Conservation (phyloP, 2,888 invertebrate genomes). For the Drosophila neonasuta region DNA sequence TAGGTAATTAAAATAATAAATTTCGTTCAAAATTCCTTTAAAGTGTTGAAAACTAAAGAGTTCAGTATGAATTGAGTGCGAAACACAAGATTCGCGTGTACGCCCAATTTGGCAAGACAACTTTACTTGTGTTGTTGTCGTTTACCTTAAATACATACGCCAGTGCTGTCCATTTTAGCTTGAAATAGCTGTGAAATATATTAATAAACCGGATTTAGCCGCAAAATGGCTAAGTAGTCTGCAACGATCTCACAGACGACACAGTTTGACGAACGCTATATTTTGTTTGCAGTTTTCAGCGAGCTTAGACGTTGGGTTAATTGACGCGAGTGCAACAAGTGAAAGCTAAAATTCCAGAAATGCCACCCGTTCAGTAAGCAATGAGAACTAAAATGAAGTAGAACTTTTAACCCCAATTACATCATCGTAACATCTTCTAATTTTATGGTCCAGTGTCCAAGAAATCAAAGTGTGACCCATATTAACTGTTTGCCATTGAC, state of each 20-base stretch:
- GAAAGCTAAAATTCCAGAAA: conserved; percentile 63
- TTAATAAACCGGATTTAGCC: conserved; percentile 55
- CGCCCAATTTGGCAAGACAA: conserved; percentile 63
- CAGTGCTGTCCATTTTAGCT: conserved; percentile 37
- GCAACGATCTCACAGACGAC: conserved; percentile 36
- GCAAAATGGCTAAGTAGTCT: conserved; percentile 28
- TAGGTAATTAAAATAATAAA: conserved; percentile 40
- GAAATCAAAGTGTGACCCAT: conserved; percentile 35
- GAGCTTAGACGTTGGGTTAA: conserved; percentile 51
- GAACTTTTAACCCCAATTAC: conserved; percentile 53
- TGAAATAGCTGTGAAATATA: conserved; percentile 9
- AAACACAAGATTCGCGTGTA: conserved; percentile 19
- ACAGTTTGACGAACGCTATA: conserved; percentile 48
- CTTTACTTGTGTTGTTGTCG: conserved; percentile 35
- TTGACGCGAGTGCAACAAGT: conserved; percentile 68
- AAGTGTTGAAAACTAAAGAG: not conserved
- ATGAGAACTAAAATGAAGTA: conserved; percentile 26
- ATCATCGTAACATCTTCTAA: conserved; percentile 49
- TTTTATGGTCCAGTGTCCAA: conserved; percentile 18
- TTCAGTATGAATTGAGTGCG: conserved; percentile 3
- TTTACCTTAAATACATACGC: conserved; percentile 38
- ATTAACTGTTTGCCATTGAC: conserved; percentile 29
- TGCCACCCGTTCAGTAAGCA: conserved; percentile 74
- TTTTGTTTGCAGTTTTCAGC: conserved; percentile 68
- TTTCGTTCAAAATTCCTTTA: not conserved